A percentile compares a stretch with the other conserved stretches of the same genome.
These are phyloP conservation scores for Albula glossodonta DNA, from an alignment of 2,113 vertebrate species.

Conservation along the genomic window DNA sequence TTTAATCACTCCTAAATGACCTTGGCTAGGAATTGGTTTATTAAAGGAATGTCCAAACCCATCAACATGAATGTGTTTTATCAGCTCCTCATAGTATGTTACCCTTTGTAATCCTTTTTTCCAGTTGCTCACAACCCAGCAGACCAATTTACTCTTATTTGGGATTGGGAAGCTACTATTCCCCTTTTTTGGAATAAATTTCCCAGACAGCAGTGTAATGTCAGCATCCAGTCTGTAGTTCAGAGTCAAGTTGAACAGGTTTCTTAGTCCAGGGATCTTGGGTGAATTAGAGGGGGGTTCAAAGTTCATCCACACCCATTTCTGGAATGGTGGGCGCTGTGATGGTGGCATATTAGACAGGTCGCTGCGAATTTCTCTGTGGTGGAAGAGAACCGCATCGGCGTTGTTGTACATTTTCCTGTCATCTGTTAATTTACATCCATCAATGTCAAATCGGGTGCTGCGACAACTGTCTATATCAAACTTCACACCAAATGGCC, in stretches of 20 bases:
- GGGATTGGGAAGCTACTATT: conserved; percentile 74
- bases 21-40: conserved; percentile 73
- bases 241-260: conserved; percentile 80
- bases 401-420: conserved; percentile 74
- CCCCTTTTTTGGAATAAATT: conserved; percentile 71
- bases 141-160: conserved; percentile 78
- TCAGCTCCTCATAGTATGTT: conserved; percentile 81
- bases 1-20: conserved; percentile 77
- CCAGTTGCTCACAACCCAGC: conserved; percentile 86
- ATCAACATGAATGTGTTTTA: conserved; percentile 77
- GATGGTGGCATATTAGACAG: conserved; percentile 79
- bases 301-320: conserved; percentile 87
- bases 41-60: conserved; percentile 78
- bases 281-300: conserved; percentile 78
- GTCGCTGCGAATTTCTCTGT: conserved; percentile 80
- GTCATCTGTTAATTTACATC: conserved; percentile 79
- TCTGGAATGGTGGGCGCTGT: conserved; percentile 76
- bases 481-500: too few species aligned
- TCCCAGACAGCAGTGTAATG: conserved; percentile 82
- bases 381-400: conserved; percentile 78
- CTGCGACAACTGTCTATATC: too few species aligned
- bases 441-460: conserved; percentile 58
- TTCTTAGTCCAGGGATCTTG: conserved; percentile 76
- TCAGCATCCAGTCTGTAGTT: conserved; percentile 81
- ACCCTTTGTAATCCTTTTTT: conserved; percentile 76